A percentile compares a stretch with the other conserved stretches of the same genome.
Conservation (phyloP, 2,888 invertebrate genomes). For the Ditula angustiorana region DNA sequence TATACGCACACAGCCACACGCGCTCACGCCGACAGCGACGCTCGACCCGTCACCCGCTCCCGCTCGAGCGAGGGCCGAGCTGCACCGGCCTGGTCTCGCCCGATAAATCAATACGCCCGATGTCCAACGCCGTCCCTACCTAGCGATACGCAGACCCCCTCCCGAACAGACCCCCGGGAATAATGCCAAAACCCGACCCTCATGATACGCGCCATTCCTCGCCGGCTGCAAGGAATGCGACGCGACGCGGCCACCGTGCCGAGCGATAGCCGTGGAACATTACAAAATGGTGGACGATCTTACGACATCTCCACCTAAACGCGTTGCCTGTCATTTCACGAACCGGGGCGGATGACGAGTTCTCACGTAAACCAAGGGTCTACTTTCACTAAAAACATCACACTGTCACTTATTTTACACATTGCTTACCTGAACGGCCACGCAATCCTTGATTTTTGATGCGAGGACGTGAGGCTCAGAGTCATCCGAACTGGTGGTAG, state of each 20-base stretch:
- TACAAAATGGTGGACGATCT: constrained; percentile 86
- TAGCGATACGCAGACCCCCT: constrained; percentile 73
- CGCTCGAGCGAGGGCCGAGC: constrained; percentile 73
- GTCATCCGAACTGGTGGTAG: constrained; percentile 83
- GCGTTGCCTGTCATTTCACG: constrained; percentile 81
- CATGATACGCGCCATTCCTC: constrained; percentile 76
- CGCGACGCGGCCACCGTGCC: constrained; percentile 81
- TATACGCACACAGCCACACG: constrained; percentile 78
- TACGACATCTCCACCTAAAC: constrained; percentile 86
- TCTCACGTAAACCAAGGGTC: constrained; percentile 80
- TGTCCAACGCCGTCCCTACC: constrained; percentile 72
- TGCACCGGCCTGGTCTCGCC: constrained; percentile 80
- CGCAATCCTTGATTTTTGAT: constrained; percentile 87
- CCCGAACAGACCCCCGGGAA: constrained; percentile 79
- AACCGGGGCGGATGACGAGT: constrained; percentile 84
- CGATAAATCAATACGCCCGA: constrained; percentile 82
- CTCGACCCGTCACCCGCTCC: constrained; percentile 63
- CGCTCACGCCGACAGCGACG: constrained; percentile 81
- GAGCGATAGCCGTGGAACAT: constrained; percentile 82
- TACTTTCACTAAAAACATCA: constrained; percentile 82
- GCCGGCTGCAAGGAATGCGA: constrained; percentile 81
- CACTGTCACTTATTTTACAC: constrained; percentile 64
- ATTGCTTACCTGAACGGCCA: constrained; percentile 88
- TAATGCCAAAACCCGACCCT: constrained; percentile 77
- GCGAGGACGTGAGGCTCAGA: constrained; percentile 84